A percentile compares a stretch with the other conserved stretches of the same genome.
phyloP scores from a whole-genome alignment of 2,888 invertebrate genomes.

The Cephus runcator region DNA sequence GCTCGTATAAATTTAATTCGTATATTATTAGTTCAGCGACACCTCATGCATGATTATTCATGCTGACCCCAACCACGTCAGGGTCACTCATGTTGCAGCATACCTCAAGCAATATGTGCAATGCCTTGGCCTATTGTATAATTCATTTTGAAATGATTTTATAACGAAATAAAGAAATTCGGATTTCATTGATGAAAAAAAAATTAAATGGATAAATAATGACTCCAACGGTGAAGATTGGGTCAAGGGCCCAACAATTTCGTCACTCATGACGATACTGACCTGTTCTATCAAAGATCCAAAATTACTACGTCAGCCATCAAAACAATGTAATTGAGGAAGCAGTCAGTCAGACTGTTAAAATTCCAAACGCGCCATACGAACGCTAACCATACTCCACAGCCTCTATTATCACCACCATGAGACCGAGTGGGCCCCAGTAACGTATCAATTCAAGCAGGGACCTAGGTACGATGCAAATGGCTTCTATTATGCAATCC shows the following conservation, averaged over 20 bases:
- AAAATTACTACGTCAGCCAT: neutral
- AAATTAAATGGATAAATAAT: neutral
- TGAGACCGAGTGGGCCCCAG: neutral
- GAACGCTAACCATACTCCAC: neutral
- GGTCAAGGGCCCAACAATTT: neutral
- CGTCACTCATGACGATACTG: neutral
- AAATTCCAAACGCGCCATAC: neutral
- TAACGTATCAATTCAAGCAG: neutral
- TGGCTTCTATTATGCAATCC: neutral
- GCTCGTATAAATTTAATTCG: neutral
- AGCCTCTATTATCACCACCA: neutral
- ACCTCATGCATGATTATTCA: neutral
- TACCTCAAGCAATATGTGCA: neutral
- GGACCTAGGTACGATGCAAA: neutral
- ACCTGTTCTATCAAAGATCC: neutral
- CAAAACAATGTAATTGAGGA: conserved; percentile 5
- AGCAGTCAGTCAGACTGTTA: neutral
- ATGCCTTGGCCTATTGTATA: neutral
- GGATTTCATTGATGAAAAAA: neutral
- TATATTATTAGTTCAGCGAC: neutral
- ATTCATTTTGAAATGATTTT: neutral
- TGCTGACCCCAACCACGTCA: neutral
- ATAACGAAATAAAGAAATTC: neutral
- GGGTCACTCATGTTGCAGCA: neutral
- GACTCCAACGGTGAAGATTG: neutral